Evolutionary conservation across 1,140 invertebrate species (phyloP).

Genomic region (Anastrepha obliqua): DNA sequence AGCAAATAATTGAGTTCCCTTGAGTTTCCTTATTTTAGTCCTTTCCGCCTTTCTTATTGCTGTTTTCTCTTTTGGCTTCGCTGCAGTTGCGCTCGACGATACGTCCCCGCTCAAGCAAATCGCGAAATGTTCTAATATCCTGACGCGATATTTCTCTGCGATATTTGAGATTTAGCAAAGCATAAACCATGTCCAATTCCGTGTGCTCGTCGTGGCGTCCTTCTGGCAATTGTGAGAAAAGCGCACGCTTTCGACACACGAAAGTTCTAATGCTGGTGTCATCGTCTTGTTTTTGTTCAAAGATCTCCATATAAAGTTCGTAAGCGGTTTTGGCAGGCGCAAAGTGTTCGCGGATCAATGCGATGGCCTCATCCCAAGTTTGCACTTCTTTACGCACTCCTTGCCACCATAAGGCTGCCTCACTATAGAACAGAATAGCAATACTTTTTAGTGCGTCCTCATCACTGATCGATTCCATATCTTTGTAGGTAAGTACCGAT

Average conservation of each 20-base stretch:
- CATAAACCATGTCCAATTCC: constrained; percentile 68
- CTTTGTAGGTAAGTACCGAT: constrained; percentile 65
- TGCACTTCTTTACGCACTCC: constrained; percentile 71
- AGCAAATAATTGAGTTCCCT: too few relatives aligned
- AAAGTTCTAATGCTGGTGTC: constrained; percentile 67
- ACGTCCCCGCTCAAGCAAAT: constrained; percentile 67
- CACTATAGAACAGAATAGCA: constrained; percentile 71
- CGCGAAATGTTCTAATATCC: constrained; percentile 62
- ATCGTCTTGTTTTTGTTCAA: constrained; percentile 65
- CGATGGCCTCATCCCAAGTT: constrained; percentile 67
- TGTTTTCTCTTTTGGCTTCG: background rate
- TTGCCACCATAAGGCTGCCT: constrained; percentile 75
- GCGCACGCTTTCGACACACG: constrained; percentile 66
- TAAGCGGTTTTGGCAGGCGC: constrained; percentile 67
- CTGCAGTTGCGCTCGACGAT: constrained; percentile 62
- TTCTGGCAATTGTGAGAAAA: constrained; percentile 68
- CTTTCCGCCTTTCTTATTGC: background rate
- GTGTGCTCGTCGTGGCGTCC: constrained; percentile 67
- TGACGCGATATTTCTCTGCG: constrained; percentile 66
- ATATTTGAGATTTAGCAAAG: constrained; percentile 69
- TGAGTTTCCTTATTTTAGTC: background rate
- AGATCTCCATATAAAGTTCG: constrained; percentile 70
- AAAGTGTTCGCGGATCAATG: constrained; percentile 68
- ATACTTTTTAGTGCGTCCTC: constrained; percentile 73
- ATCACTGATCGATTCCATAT: constrained; percentile 69